Conservation (phyloP, 2,888 invertebrate species). For the Lasiommata megera region DNA sequence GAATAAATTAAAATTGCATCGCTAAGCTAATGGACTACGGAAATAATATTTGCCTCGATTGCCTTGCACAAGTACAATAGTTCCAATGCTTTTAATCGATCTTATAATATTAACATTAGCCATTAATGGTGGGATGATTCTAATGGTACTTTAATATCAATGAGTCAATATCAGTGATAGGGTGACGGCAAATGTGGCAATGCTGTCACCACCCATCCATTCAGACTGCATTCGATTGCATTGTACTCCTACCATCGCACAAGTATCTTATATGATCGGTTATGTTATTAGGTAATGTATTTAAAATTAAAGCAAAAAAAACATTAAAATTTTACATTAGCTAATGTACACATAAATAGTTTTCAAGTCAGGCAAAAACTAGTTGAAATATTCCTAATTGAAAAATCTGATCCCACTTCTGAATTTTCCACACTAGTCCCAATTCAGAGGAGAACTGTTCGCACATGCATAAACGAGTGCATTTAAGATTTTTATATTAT, state of each 20-base stretch:
- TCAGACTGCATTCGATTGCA: no score
- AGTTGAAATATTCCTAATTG: background rate
- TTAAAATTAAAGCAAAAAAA: background rate
- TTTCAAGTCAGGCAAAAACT: background rate
- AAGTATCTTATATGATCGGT: background rate
- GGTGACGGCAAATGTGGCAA: no score
- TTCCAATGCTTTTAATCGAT: no score
- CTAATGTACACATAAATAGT: background rate
- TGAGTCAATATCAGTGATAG: no score
- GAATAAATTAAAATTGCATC: background rate
- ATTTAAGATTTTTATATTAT: no score
- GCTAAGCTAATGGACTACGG: background rate
- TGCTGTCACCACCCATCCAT: no score
- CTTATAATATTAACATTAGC: no score
- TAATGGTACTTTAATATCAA: no score
- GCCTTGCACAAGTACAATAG: background rate
- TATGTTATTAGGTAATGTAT: background rate
- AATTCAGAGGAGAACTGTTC: no score
- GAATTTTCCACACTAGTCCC: background rate
- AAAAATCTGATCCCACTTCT: background rate
- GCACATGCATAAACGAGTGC: no score
- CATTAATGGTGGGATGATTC: no score
- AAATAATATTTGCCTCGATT: background rate
- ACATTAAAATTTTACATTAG: background rate
- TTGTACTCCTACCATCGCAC: background rate